Percentiles rank a stretch among this genome's conserved stretches.
Conservation (phyloP, 2,797 vertebrate genomes). For the Synaphobranchus kaupii region DNA sequence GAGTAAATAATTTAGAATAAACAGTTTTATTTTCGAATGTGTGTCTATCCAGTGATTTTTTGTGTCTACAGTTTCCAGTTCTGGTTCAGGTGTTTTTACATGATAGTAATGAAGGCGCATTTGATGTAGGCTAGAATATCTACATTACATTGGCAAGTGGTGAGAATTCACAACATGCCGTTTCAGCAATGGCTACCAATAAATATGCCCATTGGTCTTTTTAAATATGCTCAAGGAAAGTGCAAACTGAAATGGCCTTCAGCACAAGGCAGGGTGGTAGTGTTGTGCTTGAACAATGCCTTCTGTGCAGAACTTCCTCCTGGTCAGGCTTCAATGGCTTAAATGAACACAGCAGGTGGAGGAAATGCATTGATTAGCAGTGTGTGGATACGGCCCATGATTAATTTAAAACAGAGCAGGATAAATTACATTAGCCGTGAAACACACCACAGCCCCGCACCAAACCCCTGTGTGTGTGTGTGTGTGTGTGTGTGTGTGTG, state of each 20-base stretch:
- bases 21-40: constrained; percentile 65
- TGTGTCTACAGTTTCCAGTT: constrained; percentile 47
- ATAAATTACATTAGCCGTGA: background rate
- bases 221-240: constrained; percentile 26
- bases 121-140: background rate
- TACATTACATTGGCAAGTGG: background rate
- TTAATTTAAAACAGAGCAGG: constrained; percentile 8
- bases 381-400: constrained; percentile 11
- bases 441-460: background rate
- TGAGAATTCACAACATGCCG: background rate
- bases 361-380: constrained; percentile 58
- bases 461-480: background rate
- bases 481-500: constrained; percentile 13
- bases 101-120: background rate
- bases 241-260: constrained; percentile 26
- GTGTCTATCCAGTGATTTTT: constrained; percentile 36
- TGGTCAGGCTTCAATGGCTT: constrained; percentile 31
- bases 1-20: constrained; percentile 61
- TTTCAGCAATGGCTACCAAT: background rate
- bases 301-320: constrained; percentile 53
- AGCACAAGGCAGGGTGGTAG: background rate
- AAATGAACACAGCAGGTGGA: constrained; percentile 55
- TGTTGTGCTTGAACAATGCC: constrained; percentile 58
- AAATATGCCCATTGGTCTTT: background rate
- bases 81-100: background rate